phyloP scores from a whole-genome alignment of 2,888 invertebrate genomes.

The Liposcelis brunnea region DNA sequence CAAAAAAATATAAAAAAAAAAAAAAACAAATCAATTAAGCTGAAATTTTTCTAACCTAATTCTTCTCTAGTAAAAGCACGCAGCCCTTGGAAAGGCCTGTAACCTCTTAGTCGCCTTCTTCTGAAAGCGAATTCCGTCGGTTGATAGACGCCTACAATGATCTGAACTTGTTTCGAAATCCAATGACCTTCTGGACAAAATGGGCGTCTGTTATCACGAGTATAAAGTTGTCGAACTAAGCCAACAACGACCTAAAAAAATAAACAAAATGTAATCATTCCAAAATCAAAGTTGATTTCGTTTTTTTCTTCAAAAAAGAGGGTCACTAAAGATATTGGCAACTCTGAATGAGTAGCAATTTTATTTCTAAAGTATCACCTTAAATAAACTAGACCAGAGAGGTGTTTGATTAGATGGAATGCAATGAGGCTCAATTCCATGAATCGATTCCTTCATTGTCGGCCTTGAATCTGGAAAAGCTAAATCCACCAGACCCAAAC shows the following conservation, averaged over 20 bases:
- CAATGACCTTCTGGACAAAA: conserved; percentile 58
- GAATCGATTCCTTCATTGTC: conserved; percentile 30
- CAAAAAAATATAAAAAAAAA: background rate
- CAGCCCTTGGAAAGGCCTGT: conserved; percentile 34
- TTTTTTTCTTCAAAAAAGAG: background rate
- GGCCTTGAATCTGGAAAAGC: conserved; percentile 66
- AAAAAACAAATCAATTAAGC: conserved; percentile 8
- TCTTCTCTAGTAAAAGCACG: conserved; percentile 38
- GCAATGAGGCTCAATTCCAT: conserved; percentile 15
- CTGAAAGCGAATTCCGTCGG: conserved; percentile 24
- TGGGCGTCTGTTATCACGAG: conserved; percentile 64
- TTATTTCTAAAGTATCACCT: too few species aligned
- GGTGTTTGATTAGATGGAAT: conserved; percentile 34
- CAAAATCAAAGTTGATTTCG: background rate
- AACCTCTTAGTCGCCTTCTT: conserved; percentile 23
- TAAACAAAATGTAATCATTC: conserved; percentile 18
- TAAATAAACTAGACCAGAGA: conserved; percentile 64
- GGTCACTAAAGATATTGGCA: too few species aligned
- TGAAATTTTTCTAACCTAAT: conserved; percentile 22
- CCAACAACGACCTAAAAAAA: conserved; percentile 42
- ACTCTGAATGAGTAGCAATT: too few species aligned
- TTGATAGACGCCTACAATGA: conserved; percentile 24
- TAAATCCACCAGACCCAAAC: conserved; percentile 68
- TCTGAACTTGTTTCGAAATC: conserved; percentile 31
- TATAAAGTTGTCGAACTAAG: conserved; percentile 66